A percentile compares a stretch with the other conserved stretches of the same genome.
Evolutionary conservation across 2,888 invertebrate species (phyloP).

Genomic region (Vanessa cardui): DNA sequence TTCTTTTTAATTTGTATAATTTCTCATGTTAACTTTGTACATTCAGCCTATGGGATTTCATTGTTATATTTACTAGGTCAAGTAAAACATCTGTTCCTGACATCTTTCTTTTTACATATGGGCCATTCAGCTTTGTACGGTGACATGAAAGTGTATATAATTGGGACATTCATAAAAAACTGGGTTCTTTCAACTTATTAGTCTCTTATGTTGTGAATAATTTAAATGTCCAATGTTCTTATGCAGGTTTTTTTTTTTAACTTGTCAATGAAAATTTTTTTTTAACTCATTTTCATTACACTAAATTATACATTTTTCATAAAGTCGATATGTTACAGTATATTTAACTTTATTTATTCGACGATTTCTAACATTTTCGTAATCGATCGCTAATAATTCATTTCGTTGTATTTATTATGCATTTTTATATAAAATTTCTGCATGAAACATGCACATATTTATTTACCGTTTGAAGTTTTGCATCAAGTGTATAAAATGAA

Average conservation of each 20-base stretch:
- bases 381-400: too few relatives aligned
- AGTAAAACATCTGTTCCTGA: conserved; percentile 40
- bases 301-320: too few relatives aligned
- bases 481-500: too few relatives aligned
- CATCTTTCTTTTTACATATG: conserved; percentile 30
- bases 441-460: too few relatives aligned
- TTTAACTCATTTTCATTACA: background rate
- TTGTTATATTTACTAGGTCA: conserved; percentile 47
- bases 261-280: background rate
- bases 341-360: too few relatives aligned
- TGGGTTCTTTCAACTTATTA: conserved; percentile 7
- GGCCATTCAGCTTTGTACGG: conserved; percentile 17
- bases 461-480: too few relatives aligned
- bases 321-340: too few relatives aligned
- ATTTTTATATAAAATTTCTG: too few relatives aligned
- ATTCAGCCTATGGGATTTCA: conserved; percentile 47
- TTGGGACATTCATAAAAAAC: conserved; percentile 17
- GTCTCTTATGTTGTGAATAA: conserved; percentile 14
- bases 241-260: background rate
- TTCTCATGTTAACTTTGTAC: conserved; percentile 20
- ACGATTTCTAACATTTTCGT: too few relatives aligned
- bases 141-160: conserved; percentile 24
- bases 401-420: too few relatives aligned
- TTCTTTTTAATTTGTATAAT: background rate
- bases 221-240: conserved; percentile 8